Conservation (phyloP, 2,113 vertebrate species). For the Sylvia atricapilla region DNA sequence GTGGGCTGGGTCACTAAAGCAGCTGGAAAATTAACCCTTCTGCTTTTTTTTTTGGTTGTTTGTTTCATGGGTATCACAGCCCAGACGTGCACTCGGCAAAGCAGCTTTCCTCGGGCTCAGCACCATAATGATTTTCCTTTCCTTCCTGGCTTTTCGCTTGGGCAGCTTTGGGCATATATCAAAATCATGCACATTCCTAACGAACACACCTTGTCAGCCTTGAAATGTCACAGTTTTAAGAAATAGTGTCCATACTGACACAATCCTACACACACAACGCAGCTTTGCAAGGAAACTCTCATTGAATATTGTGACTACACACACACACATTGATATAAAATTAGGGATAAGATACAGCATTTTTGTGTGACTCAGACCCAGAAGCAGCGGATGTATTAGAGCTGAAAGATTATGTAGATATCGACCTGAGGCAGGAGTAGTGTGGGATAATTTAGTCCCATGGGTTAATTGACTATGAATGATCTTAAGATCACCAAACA, state of each 20-base stretch:
- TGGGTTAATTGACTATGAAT: conserved; percentile 60
- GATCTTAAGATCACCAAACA: conserved; percentile 26
- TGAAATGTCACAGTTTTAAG: neutral
- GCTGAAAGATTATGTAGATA: conserved; percentile 9
- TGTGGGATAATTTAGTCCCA: conserved; percentile 47
- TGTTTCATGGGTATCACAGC: neutral
- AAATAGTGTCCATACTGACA: neutral
- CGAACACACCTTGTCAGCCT: neutral
- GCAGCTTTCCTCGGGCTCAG: neutral
- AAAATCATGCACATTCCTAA: neutral
- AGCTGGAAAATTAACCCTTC: neutral
- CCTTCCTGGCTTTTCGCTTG: neutral
- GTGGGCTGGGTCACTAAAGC: neutral
- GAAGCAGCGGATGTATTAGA: neutral
- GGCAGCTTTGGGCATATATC: neutral
- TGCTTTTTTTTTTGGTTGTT: neutral
- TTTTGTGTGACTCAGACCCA: neutral
- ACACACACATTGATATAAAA: neutral
- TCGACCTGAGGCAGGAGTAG: neutral
- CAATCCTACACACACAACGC: neutral
- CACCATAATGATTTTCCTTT: neutral
- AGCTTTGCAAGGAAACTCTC: neutral
- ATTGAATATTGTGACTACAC: neutral
- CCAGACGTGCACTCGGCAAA: neutral
- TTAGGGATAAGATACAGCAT: neutral